Conservation (phyloP, 2,888 invertebrate genomes). For the Drepana falcataria region DNA sequence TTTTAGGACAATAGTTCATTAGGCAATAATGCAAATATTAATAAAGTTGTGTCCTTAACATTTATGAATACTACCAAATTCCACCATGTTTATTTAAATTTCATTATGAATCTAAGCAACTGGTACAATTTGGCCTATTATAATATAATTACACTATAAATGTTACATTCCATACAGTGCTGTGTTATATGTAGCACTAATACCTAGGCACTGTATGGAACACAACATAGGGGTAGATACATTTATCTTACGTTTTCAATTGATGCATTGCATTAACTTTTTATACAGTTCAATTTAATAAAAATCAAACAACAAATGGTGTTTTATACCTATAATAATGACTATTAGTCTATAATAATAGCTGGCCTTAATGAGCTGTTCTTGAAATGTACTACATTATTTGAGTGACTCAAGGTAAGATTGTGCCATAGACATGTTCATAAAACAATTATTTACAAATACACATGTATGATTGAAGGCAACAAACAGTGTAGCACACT, state of each 20-base stretch:
- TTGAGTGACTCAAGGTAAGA: too few relatives aligned
- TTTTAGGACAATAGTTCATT: conserved; percentile 17
- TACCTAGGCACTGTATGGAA: conserved; percentile 36
- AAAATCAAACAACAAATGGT: conserved; percentile 72
- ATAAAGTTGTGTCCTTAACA: conserved; percentile 26
- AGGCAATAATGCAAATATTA: conserved; percentile 22
- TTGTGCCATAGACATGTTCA: too few relatives aligned
- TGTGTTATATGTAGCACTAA: conserved; percentile 28
- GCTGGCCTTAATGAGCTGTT: conserved; percentile 50
- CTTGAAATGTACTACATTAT: conserved; percentile 29
- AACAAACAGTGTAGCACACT: neutral
- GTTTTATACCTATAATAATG: conserved; percentile 54
- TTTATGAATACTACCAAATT: conserved; percentile 46
- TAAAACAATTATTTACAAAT: too few relatives aligned
- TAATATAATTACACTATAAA: conserved; percentile 42
- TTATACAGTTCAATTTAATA: conserved; percentile 73
- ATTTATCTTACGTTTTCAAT: conserved; percentile 75
- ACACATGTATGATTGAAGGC: too few relatives aligned
- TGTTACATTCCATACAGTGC: conserved; percentile 38
- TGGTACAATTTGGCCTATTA: conserved; percentile 42
- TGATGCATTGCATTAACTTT: conserved; percentile 75
- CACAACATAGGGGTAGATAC: conserved; percentile 62
- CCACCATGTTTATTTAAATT: conserved; percentile 30
- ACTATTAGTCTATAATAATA: conserved; percentile 50
- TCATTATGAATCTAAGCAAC: neutral